Conservation (phyloP, 2,113 vertebrate species). For the Oryzias woworae region DNA sequence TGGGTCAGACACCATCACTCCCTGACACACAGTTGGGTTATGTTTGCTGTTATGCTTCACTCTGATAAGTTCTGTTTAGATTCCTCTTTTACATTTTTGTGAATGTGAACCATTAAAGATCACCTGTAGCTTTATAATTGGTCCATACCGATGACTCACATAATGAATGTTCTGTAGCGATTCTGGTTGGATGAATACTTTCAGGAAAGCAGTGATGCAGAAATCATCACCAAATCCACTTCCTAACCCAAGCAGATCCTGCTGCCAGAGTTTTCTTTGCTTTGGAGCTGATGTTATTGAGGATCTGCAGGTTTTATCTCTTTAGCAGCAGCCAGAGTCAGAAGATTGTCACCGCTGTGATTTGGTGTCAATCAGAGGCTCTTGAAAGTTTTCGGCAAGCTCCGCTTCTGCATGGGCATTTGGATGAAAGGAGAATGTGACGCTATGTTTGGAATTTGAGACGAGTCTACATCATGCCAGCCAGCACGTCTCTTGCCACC, state of each 20-base stretch:
- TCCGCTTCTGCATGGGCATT: slow-evolving; percentile 46
- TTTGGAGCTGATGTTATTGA: background rate
- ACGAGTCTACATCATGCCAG: slow-evolving; percentile 59
- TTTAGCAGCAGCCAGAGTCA: slow-evolving; percentile 3
- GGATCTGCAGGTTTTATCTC: slow-evolving; percentile 6
- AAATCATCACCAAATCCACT: background rate
- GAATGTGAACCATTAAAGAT: too few species aligned
- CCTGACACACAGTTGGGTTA: too few species aligned
- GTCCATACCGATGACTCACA: too few species aligned
- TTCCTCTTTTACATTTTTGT: too few species aligned
- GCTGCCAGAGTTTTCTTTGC: background rate
- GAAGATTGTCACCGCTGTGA: slow-evolving; percentile 37
- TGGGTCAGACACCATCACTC: too few species aligned
- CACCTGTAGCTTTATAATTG: too few species aligned
- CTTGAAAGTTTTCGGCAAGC: slow-evolving; percentile 35
- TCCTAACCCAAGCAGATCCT: background rate
- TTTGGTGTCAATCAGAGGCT: slow-evolving; percentile 37
- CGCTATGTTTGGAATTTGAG: slow-evolving; percentile 74
- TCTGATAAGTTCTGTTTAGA: too few species aligned
- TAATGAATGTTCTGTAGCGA: too few species aligned
- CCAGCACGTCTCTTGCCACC: slow-evolving; percentile 59
- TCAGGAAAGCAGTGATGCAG: background rate
- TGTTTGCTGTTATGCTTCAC: too few species aligned
- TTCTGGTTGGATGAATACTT: background rate
- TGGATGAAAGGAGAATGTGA: slow-evolving; percentile 59